A percentile compares a stretch with the other conserved stretches of the same genome.
Conservation (phyloP, 1,140 invertebrate genomes). For the Tribolium madens region DNA sequence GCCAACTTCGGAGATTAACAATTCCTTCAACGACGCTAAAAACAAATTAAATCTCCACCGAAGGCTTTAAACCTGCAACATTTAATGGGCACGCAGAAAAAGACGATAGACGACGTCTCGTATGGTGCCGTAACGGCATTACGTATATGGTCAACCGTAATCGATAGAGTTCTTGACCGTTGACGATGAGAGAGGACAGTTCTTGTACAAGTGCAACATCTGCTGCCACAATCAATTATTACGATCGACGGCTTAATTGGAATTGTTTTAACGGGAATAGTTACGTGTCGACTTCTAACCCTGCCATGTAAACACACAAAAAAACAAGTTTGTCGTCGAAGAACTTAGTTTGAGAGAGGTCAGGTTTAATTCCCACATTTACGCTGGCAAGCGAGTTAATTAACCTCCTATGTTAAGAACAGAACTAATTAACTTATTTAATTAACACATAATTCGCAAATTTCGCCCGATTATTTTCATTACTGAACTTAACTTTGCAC, state of each 20-base stretch:
- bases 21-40: no score
- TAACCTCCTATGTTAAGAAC: neutral
- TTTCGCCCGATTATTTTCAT: no score
- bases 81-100: neutral
- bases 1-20: no score
- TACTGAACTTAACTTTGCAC: no score
- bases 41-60: neutral
- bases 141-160: slow-evolving; percentile 7
- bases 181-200: slow-evolving; percentile 1
- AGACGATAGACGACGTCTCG: neutral
- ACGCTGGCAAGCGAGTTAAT: neutral
- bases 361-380: slow-evolving; percentile 23
- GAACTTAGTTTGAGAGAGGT: neutral
- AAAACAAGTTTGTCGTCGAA: neutral
- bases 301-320: neutral
- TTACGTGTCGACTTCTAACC: slow-evolving; percentile 16
- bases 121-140: neutral
- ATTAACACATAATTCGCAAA: slow-evolving; percentile 11
- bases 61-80: neutral
- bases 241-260: slow-evolving; percentile 6
- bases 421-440: slow-evolving; percentile 12
- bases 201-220: slow-evolving; percentile 11
- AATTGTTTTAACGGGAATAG: slow-evolving; percentile 22
- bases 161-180: slow-evolving; percentile 23
- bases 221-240: slow-evolving; percentile 14